Evolutionary conservation across 2,113 vertebrate genomes (phyloP), one percentile per base, ranked within the genome.

Genomic region (Xiphorhynchus elegans): DNA sequence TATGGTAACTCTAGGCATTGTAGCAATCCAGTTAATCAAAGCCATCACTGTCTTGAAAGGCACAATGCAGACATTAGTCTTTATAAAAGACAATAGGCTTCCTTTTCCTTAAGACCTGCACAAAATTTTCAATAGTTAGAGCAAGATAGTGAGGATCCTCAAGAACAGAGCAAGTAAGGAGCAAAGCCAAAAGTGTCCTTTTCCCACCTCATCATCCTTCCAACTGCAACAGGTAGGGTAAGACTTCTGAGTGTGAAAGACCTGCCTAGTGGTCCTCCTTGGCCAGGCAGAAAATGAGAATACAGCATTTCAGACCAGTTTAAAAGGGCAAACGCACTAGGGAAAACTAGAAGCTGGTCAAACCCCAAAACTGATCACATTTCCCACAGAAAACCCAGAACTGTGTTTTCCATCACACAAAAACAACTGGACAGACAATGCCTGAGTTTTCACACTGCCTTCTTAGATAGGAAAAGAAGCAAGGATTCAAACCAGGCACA

Each of bases 401-500:
- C 31, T 31, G 5, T 5, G 0, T 53, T 81, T 90, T 88, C 67
- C 68, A 75, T 86, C 62, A 86, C 73, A 60, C 14, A 77, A 56
- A 77, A 91, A 17, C 75, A 82, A 78, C 40, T 2, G 28, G 91
- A 81, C 44, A 92, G 93, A 87, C 76, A 87, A 79, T 2, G 10
- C 18, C 76, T 37, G 40, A 92, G 76, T 47, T 92, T 86, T 81
- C 88, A 44, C 69, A 1, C 52, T 39, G 56, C 53, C 62, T 60
- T 55, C 83, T 89, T 60, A 47, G 44, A 37, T 2, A 89, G 76
- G 62, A 78, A 93, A 79, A 89, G 67, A 31, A 89, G 94, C 92
- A 70, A 92, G 80, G 76, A 84, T 89, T 89, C 90, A 89, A 91
- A 91, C 47, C 87, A 96, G 84, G 83, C 93, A 92, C 50, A 73